These are phyloP conservation scores for Adineta ricciae DNA, from an alignment of 2,888 invertebrate species.

Conservation along the genomic window DNA sequence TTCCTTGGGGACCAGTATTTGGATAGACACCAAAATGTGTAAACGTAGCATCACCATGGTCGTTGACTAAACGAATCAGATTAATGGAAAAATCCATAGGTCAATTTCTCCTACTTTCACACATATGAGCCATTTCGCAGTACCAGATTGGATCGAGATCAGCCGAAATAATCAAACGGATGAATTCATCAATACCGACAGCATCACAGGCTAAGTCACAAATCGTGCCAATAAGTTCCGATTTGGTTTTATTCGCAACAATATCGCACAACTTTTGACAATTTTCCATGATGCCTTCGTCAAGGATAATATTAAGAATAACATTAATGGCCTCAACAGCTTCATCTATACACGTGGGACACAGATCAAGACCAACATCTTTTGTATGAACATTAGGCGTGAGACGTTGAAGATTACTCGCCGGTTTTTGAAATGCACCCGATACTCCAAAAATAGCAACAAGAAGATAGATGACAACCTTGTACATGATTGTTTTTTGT, in stretches of 20 bases:
- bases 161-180: slow-evolving; percentile 40
- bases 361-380: background rate
- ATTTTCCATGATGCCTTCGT: slow-evolving; percentile 39
- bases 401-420: background rate
- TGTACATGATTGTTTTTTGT: background rate
- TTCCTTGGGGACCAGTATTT: slow-evolving; percentile 39
- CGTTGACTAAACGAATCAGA: slow-evolving; percentile 35
- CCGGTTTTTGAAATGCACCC: background rate
- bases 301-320: slow-evolving; percentile 41
- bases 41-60: slow-evolving; percentile 41
- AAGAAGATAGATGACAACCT: background rate
- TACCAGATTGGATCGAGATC: slow-evolving; percentile 43
- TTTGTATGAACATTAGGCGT: background rate
- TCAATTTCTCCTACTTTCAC: slow-evolving; percentile 34
- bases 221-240: slow-evolving; percentile 38
- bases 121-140: slow-evolving; percentile 40
- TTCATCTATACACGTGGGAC: background rate
- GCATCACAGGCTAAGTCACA: slow-evolving; percentile 41
- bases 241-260: slow-evolving; percentile 39
- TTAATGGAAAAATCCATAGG: background rate
- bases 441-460: background rate
- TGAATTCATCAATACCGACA: slow-evolving; percentile 40
- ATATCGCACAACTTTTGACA: slow-evolving; percentile 39
- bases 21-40: slow-evolving; percentile 38
- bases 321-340: slow-evolving; percentile 39